Evolutionary conservation across 2,888 invertebrate species (phyloP), one percentile per base, ranked within the genome.

Genomic region (Drosophila pseudotalamancana): DNA sequence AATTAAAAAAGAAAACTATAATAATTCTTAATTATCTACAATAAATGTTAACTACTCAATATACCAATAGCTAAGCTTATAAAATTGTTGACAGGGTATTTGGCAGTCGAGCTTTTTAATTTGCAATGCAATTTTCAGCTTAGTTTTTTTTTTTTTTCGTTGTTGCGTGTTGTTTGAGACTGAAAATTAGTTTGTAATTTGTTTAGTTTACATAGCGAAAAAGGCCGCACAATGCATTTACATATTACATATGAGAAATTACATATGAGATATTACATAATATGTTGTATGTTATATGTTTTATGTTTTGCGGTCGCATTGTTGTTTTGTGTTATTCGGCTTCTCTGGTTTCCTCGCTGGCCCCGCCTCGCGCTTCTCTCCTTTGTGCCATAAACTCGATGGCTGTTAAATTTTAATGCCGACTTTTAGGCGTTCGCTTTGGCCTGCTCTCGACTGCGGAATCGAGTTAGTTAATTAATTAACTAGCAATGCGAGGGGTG

Each of bases 181-280:
- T 73, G 46, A 43, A 79, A 77, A 77, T 80, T 73, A 77, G 77
- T 77, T 77, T 80, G 77, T 80, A 77, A 77, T 77, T 80, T 77
- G 77, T 77, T 77, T 77, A 77, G 80, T 66, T 79, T 70, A 79
- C 77, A 77, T 46, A 64, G 54, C 19, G 73, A 72, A 77, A 73
- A 73, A 61, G 37, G 56, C 63, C 60, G 43, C 71, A 73, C 73
- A 70, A 59, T 61, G 73, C 73, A 73, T 80, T 77, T 73, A 70
- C 77, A 73, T 73, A 73, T 77, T 59, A 56, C 53, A 71, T 59
- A 77, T n/a, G n/a, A n/a, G n/a, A n/a, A n/a, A n/a, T n/a, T n/a
- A n/a, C n/a, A n/a, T n/a, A n/a, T n/a, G n/a, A n/a, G n/a, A n/a
- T n/a, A n/a, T n/a, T n/a, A n/a, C n/a, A n/a, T n/a, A n/a, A n/a